Base-by-base conservation (phyloP, 2,888 invertebrate genomes). In the Cheilosia impressa region DNA sequence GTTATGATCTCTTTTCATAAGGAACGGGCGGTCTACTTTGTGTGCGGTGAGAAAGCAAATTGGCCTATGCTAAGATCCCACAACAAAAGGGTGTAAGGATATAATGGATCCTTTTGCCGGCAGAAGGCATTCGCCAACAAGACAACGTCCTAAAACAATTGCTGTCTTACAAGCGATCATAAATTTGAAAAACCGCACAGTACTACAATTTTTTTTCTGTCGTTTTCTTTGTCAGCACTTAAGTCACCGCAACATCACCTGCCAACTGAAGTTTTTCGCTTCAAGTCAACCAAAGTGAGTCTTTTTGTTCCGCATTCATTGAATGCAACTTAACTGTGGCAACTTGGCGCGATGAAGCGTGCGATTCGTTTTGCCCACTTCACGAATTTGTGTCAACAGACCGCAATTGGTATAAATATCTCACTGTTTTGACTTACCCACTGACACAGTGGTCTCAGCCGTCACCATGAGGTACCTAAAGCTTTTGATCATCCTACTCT, bases 381-480 rank as follows among this genome's bases (percentile, higher is more conserved):
- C 38, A 41, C 45, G 31, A 53, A 68, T 27, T 58, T 15, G 19
- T 38, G 41, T 31, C 55, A 73, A 47, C 31, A 24, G 60, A 78
- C 38, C 68, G 57, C 43, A 17, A 27, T 43, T 50, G 31, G 66
- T 80, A 84, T 84, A 84, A 80, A 84, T 75, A 80, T 13, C 50
- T 17, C 4, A 22, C 4, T 27, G 15, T 27, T 41, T 45, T 55
- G 19, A 17, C 19, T 24, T 53, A 65, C 19, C 10, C 17, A 63
- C 41, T 66, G 62, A 53, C 79, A 79, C 9, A 75, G 73, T 73
- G n/a, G 50, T 38, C 63, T 27, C 17, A 45, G 27, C 68, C 38
- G 45, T 76, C 72, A 81, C 31, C 13, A 85, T 85, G 75, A 77
- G 88, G 75, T 88, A 89, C 38, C 76, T 90, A 24, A 90, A 89